Percentiles rank a stretch among this genome's conserved stretches.
Conservation (phyloP, 2,797 vertebrate genomes). For the Enteromius anoplus region DNA sequence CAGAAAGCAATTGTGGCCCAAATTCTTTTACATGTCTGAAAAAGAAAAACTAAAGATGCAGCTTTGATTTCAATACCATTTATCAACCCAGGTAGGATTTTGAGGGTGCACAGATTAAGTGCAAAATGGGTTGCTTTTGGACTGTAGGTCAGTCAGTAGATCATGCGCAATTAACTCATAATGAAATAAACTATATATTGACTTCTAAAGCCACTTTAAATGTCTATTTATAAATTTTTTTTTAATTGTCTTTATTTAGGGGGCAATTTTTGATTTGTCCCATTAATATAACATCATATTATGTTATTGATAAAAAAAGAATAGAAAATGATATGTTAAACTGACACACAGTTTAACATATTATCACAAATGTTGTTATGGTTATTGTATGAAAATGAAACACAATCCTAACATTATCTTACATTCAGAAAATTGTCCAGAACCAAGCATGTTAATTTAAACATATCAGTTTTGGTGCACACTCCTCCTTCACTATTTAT, state of each 20-base stretch:
- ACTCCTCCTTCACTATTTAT: not conserved
- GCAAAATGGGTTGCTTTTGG: not conserved
- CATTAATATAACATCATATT: not conserved
- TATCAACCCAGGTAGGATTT: not conserved
- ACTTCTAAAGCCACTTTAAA: not conserved
- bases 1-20: conserved; percentile 24
- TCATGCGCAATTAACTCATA: not conserved
- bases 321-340: not conserved
- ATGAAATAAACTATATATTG: not conserved
- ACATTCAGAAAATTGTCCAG: not conserved
- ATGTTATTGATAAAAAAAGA: not conserved
- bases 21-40: not conserved
- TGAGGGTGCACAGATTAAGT: not conserved
- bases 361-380: not conserved
- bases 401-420: not conserved
- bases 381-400: not conserved
- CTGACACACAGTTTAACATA: not conserved
- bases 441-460: not conserved
- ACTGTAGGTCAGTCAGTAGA: not conserved
- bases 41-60: not conserved
- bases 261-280: not conserved
- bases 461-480: not conserved
- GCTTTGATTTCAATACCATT: not conserved
- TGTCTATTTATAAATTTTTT: not conserved
- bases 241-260: not conserved